Percentiles rank a stretch among this genome's conserved stretches.
Evolutionary conservation across 2,113 vertebrate species (phyloP).

Genomic region (Glareola pratincola): DNA sequence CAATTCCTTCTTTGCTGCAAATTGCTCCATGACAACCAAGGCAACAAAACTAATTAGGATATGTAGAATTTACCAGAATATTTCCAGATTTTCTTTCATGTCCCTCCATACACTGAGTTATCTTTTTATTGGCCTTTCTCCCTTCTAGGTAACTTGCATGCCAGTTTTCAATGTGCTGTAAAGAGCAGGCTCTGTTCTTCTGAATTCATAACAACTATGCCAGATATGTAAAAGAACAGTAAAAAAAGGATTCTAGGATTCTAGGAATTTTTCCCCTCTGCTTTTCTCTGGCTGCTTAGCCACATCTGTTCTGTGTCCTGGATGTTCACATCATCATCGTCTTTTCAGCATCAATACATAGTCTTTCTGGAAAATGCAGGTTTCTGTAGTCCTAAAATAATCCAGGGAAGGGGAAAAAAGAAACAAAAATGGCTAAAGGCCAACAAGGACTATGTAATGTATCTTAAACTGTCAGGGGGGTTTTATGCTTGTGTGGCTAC

Average conservation of each 20-base stretch:
- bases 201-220: not conserved
- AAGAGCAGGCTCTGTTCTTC: not conserved
- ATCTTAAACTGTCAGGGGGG: not conserved
- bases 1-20: not conserved
- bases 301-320: not conserved
- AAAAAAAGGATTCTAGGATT: not conserved
- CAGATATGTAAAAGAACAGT: not conserved
- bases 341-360: not conserved
- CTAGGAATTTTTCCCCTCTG: not conserved
- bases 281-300: not conserved
- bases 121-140: not conserved
- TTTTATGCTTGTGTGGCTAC: not conserved
- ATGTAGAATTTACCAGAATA: not conserved
- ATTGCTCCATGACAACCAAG: not conserved
- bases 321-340: not conserved
- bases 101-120: not conserved
- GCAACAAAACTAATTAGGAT: not conserved
- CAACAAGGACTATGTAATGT: not conserved
- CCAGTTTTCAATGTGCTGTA: not conserved
- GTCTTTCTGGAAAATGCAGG: not conserved
- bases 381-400: constrained; percentile 2
- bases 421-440: not conserved
- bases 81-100: not conserved
- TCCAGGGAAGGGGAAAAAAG: not conserved
- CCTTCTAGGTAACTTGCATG: not conserved